These are phyloP conservation scores for Eulimnadia texana DNA, from an alignment of 1,140 invertebrate genomes.

Conservation along the genomic window DNA sequence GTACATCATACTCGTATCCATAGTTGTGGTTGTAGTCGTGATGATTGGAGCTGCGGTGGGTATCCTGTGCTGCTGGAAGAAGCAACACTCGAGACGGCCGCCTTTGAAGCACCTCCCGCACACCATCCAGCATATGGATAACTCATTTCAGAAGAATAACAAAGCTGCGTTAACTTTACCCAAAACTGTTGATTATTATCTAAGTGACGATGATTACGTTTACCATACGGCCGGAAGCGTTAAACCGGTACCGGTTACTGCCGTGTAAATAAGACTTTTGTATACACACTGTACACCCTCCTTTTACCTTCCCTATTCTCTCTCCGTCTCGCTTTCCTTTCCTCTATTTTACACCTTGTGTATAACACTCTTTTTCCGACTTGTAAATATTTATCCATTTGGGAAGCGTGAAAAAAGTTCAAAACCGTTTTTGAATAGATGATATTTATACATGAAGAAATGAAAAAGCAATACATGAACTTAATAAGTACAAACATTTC, in stretches of 20 bases:
- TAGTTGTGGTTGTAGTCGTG: conserved; percentile 8
- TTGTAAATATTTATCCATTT: background rate
- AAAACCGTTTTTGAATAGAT: too few relatives aligned
- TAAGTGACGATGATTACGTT: conserved; percentile 11
- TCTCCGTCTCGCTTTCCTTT: background rate
- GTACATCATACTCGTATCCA: conserved; percentile 9
- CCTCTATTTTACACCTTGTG: background rate
- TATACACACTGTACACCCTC: background rate
- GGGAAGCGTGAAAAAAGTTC: background rate
- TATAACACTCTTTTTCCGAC: background rate
- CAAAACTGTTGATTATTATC: conserved; percentile 10
- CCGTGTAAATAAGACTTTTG: conserved; percentile 13
- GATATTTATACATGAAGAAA: too few relatives aligned
- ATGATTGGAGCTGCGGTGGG: conserved; percentile 1
- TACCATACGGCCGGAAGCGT: conserved; percentile 9
- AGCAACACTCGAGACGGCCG: conserved; percentile 5
- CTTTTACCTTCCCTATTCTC: background rate
- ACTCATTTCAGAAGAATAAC: conserved; percentile 9
- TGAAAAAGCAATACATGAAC: too few relatives aligned
- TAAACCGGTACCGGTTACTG: conserved; percentile 13
- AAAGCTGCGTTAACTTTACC: conserved; percentile 12
- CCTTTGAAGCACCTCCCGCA: background rate
- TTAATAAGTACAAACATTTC: too few relatives aligned
- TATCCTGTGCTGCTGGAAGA: conserved; percentile 13
- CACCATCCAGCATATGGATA: conserved; percentile 8